phyloP scores from a whole-genome alignment of 2,797 vertebrate species.

The Salarias fasciatus region DNA sequence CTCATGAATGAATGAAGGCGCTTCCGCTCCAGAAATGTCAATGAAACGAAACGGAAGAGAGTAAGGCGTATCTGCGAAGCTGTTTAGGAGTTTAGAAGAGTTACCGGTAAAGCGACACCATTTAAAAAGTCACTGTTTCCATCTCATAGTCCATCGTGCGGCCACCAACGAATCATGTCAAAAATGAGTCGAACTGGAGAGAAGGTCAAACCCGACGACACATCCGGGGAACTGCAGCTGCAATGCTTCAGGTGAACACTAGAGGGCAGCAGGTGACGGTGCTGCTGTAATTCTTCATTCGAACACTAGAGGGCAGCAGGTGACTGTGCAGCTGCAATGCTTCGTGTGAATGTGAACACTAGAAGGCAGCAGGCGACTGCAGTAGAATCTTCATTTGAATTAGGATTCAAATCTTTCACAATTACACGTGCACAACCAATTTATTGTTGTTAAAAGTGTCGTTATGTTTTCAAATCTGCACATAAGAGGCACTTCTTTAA shows the following conservation, averaged over 20 bases:
- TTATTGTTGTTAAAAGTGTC: too few relatives aligned
- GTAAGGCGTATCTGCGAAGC: accelerated
- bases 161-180: slow-evolving; percentile 27
- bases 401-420: too few relatives aligned
- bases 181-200: slow-evolving; percentile 25
- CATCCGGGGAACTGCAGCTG: slow-evolving; percentile 51
- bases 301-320: not conserved
- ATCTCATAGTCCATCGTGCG: slow-evolving; percentile 22
- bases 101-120: slow-evolving; percentile 47
- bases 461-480: too few relatives aligned
- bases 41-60: not conserved
- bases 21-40: not conserved
- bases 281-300: too few relatives aligned
- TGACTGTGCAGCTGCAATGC: too few relatives aligned
- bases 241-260: not conserved
- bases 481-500: too few relatives aligned
- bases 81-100: accelerated
- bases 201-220: slow-evolving; percentile 70
- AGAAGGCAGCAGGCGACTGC: too few relatives aligned
- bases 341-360: too few relatives aligned
- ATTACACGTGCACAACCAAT: too few relatives aligned
- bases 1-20: slow-evolving; percentile 39
- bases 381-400: too few relatives aligned
- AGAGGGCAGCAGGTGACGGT: slow-evolving; percentile 59
- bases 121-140: slow-evolving; percentile 27